Evolutionary conservation across 2,797 vertebrate species (phyloP), one percentile per base, ranked within the genome.

Genomic region (Periparus ater): DNA sequence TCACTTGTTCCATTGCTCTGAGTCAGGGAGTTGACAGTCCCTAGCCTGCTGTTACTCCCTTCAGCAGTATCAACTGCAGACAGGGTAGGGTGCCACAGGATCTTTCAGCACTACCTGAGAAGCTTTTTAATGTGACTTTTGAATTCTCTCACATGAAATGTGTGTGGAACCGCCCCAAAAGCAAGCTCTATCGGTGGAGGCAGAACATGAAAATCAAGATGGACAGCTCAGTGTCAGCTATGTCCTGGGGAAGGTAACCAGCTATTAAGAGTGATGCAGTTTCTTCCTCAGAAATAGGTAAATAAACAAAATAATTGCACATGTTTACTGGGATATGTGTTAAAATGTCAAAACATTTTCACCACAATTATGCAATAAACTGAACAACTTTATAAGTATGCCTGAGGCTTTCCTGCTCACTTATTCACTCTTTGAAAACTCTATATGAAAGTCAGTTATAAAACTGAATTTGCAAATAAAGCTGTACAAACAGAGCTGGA

Each of bases 291-390:
- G 85, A 93, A 93, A 92, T 70, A 82, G 53, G 74, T 92, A 96
- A 96, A 96, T 94, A 96, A 96, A 94, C 91, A 94, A 87, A 95
- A 91, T 95, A 93, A 95, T 96, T 95, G 94, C 71, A 63, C 48
- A 78, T 23, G 57, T 83, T 89, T 84, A 78, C 80, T 93, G n/a
- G 88, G 48, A 74, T 95, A 89, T 65, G 68, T 88, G 91, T 89
- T 89, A 93, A 95, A 95, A 91, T 75, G 85, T 92, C 79, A 94
- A 85, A 93, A 89, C 73, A 51, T 92, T 95, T 95, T 96, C 68
- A 92, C 91, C 94, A 91, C 89, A 96, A 84, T 89, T 95, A 80
- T 62, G 89, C 95, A 95, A 65, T 85, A 88, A 92, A 90, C 70
- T 7, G 32, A 94, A 57, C n/a, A 55, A 48, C 42, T 95, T 89